Evolutionary conservation across 2,888 invertebrate genomes (phyloP).

Genomic region (Drosophila neonasuta): DNA sequence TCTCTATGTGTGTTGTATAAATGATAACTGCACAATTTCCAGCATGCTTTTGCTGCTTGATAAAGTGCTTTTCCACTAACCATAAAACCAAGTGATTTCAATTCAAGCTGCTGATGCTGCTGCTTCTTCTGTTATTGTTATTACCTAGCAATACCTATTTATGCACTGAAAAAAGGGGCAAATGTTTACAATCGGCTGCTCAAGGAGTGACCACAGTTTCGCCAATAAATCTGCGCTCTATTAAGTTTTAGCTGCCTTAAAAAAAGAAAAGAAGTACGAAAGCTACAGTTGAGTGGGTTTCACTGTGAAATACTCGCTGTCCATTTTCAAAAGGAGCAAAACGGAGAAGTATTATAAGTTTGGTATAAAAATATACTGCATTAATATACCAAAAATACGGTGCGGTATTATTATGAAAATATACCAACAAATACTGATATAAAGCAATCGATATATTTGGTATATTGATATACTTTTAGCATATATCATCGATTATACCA

Average conservation of each 20-base stretch:
- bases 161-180: not conserved
- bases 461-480: no score
- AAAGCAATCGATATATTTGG: no score
- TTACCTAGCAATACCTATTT: slow-evolving; percentile 20
- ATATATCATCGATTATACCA: no score
- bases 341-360: no score
- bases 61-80: slow-evolving; percentile 25
- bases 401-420: no score
- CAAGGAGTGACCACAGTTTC: slow-evolving; percentile 7
- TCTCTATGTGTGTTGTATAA: slow-evolving; percentile 41
- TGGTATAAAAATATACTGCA: no score
- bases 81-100: slow-evolving; percentile 27
- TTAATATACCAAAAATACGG: no score
- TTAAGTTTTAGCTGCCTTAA: slow-evolving; percentile 16
- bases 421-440: no score
- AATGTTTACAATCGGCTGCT: not conserved
- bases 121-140: slow-evolving; percentile 32
- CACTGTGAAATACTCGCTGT: no score
- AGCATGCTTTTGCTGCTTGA: slow-evolving; percentile 18
- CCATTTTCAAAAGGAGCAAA: no score
- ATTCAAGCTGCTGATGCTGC: slow-evolving; percentile 4
- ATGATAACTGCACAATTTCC: slow-evolving; percentile 47
- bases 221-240: slow-evolving; percentile 23
- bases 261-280: slow-evolving; percentile 8
- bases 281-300: no score